Percentiles rank a stretch among this genome's conserved stretches.
These are phyloP conservation scores for Galeopsomyia nigrocyanea DNA, from an alignment of 2,888 invertebrate species.

Conservation along the genomic window DNA sequence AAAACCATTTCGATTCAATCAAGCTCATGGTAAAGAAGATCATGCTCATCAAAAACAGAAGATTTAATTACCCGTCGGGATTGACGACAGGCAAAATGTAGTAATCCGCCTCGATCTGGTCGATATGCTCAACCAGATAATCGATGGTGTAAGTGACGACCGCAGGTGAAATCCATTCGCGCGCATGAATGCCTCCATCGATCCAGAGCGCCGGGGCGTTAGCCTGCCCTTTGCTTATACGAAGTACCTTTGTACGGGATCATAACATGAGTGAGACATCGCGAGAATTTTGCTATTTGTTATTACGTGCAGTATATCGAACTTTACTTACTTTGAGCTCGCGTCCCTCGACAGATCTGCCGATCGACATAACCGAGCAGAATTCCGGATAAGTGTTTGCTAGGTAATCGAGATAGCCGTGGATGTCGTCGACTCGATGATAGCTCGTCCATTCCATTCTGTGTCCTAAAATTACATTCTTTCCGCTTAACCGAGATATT, in stretches of 20 bases:
- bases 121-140: conserved; percentile 78
- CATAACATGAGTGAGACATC: not conserved
- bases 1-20: not conserved
- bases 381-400: conserved; percentile 80
- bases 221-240: conserved; percentile 78
- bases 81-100: conserved; percentile 77
- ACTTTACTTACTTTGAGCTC: conserved; percentile 73
- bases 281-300: not conserved
- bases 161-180: conserved; percentile 92
- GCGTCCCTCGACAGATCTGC: conserved; percentile 80
- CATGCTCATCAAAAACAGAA: conserved; percentile 24
- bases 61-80: conserved; percentile 78
- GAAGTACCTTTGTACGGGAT: conserved; percentile 62
- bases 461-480: conserved; percentile 66
- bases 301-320: not conserved
- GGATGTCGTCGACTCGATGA: conserved; percentile 78
- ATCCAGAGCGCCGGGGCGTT: conserved; percentile 79
- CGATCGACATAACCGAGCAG: conserved; percentile 81
- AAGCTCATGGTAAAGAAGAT: not conserved
- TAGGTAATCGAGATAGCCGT: conserved; percentile 80
- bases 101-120: conserved; percentile 77
- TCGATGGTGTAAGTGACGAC: conserved; percentile 83
- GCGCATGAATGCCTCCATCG: conserved; percentile 86
- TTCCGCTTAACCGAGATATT: conserved; percentile 34
- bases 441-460: conserved; percentile 84